Evolutionary conservation across 2,888 invertebrate species (phyloP), one percentile per base, ranked within the genome.

Genomic region (Oscheius onirici): DNA sequence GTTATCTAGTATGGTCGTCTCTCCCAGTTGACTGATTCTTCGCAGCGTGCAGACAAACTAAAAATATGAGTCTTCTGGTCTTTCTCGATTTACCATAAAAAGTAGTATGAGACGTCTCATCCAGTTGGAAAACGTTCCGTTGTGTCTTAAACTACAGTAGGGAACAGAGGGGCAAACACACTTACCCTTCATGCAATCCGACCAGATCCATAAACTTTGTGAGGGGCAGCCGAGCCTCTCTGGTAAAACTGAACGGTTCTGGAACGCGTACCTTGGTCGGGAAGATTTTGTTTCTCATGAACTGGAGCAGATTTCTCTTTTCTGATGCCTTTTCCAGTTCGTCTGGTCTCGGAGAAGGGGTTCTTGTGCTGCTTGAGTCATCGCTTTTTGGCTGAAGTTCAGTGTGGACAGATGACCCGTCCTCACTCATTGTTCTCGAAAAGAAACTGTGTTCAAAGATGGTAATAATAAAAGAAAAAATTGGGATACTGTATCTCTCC

Each of bases 291-390:
- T 22, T 58, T 20, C 41, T 58, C 11, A 58, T 40, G 20, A 58
- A n/a, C 41, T 58, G 58, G 20, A 58, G 43, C 2, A 58, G 58
- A 41, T 58, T 58, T 20, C 41, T 58, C 20, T 40, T 43, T 17
- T 43, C 58, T 17, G 40, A 13, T 3, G 41, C 15, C 11, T 28
- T 55, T 55, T 24, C 15, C 3, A 5, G 13, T 15, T 55, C 28
- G 3, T 55, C 55, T 15, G 10, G 11, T 55, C n/a, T 26, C 6
- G 55, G 34, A 55, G 55, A 46, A 8, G 20, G 20, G 1, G 5
- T 46, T 0, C 20, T 46, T 17, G 20, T 46, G 5, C 20, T 46
- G 20, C 46, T 46, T 20, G 20, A 17, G 6, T 20, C 17, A n/a
- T 3, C 3, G 5, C 17, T 46, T 46, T 8, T 20, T 46, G 46